Evolutionary conservation across 2,888 invertebrate genomes (phyloP).

Genomic region (Lasioglossum leucozonium): DNA sequence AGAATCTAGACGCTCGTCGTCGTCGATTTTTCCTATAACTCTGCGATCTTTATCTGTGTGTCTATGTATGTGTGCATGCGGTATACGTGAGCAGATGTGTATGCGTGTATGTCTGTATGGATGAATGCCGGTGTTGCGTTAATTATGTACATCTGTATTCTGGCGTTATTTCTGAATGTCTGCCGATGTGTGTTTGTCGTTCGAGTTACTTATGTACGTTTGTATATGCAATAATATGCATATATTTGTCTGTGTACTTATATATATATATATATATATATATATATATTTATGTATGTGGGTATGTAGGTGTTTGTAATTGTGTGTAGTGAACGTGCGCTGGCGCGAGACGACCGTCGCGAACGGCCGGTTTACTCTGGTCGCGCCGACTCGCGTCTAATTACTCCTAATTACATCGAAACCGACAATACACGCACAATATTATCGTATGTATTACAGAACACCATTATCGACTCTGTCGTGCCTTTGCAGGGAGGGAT

Average conservation of each 20-base stretch:
- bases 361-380: slow-evolving; percentile 1
- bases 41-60: background rate
- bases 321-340: slow-evolving; percentile 19
- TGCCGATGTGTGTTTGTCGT: no score
- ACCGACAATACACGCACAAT: slow-evolving; percentile 34
- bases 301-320: background rate
- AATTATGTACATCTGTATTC: background rate
- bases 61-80: background rate
- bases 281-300: background rate
- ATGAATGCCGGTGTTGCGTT: background rate
- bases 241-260: background rate
- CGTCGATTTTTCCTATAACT: slow-evolving; percentile 21
- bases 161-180: background rate
- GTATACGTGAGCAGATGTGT: background rate
- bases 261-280: background rate
- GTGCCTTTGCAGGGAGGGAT: slow-evolving; percentile 47
- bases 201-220: no score
- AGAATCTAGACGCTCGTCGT: slow-evolving; percentile 18
- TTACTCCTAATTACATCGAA: slow-evolving; percentile 46
- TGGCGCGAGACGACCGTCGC: background rate
- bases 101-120: no score
- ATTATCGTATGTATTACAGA: slow-evolving; percentile 54
- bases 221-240: background rate
- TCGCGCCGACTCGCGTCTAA: slow-evolving; percentile 27
- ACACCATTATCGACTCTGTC: slow-evolving; percentile 13